Evolutionary conservation across 1,140 invertebrate species (phyloP).

Genomic region (Drosophila nannoptera): DNA sequence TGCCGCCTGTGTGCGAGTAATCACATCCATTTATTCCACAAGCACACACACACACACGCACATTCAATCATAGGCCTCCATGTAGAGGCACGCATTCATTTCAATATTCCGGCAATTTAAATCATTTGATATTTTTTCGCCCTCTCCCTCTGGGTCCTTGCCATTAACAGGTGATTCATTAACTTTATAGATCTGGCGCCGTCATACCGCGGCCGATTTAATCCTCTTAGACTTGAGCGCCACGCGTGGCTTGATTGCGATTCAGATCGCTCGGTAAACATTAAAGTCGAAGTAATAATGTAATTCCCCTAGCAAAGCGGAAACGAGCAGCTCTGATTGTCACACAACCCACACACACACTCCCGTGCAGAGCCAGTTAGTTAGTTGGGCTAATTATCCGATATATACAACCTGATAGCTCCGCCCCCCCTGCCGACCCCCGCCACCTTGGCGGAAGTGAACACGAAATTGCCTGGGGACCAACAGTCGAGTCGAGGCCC

Average conservation of each 20-base stretch:
- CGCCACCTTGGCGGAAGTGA: conserved; percentile 45
- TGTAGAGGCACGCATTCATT: conserved; percentile 45
- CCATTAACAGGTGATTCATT: conserved; percentile 56
- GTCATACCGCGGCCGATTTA: conserved; percentile 59
- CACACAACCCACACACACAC: background rate
- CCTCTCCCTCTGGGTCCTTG: background rate
- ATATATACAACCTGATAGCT: conserved; percentile 65
- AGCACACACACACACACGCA: conserved; percentile 23
- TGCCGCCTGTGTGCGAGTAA: conserved; percentile 45
- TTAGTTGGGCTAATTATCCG: conserved; percentile 74
- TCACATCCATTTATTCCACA: conserved; percentile 65
- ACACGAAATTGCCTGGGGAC: conserved; percentile 53
- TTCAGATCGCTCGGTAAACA: conserved; percentile 39
- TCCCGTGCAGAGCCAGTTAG: conserved; percentile 17
- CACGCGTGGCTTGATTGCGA: background rate
- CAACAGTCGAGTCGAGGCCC: conserved; percentile 53
- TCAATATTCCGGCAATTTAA: conserved; percentile 66
- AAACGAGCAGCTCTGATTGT: conserved; percentile 59
- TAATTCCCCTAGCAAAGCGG: conserved; percentile 64
- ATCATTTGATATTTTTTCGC: conserved; percentile 47
- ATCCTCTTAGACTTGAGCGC: conserved; percentile 58
- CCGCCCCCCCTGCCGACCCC: background rate
- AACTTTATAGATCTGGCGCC: conserved; percentile 68
- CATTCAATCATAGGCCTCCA: conserved; percentile 20
- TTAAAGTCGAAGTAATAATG: conserved; percentile 72